phyloP scores from a whole-genome alignment of 2,797 vertebrate species.

The Anguilla pacifica region DNA sequence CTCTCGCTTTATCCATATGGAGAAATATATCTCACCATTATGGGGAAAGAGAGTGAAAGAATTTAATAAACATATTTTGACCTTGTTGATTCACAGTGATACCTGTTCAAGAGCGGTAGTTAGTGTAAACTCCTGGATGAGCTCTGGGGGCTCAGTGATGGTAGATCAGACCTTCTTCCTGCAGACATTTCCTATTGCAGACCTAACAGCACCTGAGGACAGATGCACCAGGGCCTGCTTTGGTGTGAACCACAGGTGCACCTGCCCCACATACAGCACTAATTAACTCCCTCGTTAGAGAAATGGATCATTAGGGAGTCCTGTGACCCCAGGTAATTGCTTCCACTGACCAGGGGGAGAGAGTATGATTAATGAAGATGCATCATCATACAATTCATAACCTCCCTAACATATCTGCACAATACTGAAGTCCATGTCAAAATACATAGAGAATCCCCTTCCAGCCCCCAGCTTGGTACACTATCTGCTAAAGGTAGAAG shows the following conservation, averaged over 20 bases:
- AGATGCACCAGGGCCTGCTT: neutral
- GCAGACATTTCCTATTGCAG: neutral
- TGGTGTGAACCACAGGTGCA: slow-evolving; percentile 8
- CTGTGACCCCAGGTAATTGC: slow-evolving; percentile 4
- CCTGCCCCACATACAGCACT: neutral
- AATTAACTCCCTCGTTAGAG: slow-evolving; percentile 16
- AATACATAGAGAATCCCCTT: neutral
- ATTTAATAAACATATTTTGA: neutral
- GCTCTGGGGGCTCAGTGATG: neutral
- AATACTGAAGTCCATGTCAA: neutral
- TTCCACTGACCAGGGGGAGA: slow-evolving; percentile 2
- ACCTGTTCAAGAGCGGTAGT: neutral
- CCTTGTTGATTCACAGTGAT: neutral
- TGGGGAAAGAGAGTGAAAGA: neutral
- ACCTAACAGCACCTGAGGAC: neutral
- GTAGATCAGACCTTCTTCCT: neutral
- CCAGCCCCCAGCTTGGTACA: neutral
- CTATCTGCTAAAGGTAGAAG: neutral
- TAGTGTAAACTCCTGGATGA: neutral
- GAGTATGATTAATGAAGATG: neutral
- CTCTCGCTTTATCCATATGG: neutral
- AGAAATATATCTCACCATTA: too few relatives aligned
- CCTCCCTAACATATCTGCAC: neutral
- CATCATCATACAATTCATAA: neutral
- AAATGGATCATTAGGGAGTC: neutral